Evolutionary conservation across 1,140 invertebrate species (phyloP).

Genomic region (Nomia melanderi): DNA sequence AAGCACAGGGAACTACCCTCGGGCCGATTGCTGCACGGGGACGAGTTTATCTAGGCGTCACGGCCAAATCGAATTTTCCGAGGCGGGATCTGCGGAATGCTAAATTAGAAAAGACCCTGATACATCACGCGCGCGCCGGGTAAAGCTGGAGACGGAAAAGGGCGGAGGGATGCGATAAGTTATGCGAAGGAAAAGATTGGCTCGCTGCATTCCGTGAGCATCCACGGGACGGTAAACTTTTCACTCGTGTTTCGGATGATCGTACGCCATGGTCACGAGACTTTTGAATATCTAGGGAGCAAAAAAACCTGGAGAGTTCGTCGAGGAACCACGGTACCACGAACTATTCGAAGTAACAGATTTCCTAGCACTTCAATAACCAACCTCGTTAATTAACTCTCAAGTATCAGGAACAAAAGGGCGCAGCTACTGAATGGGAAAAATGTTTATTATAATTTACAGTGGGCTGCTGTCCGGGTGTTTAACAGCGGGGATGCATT

Average conservation of each 20-base stretch:
- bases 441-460: conserved; percentile 18
- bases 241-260: conserved; percentile 31
- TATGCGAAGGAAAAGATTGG: conserved; percentile 6
- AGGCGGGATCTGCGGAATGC: conserved; percentile 49
- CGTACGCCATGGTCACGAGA: background rate
- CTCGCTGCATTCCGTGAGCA: conserved; percentile 43
- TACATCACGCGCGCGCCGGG: conserved; percentile 34
- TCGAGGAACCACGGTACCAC: too few species aligned
- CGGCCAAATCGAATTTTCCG: conserved; percentile 57
- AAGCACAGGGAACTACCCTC: conserved; percentile 31
- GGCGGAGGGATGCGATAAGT: background rate
- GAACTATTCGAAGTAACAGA: background rate
- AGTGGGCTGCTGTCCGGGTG: conserved; percentile 1
- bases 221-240: conserved; percentile 51
- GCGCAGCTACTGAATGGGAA: background rate
- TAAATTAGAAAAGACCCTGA: conserved; percentile 56
- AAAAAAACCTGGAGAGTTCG: background rate
- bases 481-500: background rate
- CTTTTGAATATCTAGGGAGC: conserved; percentile 11
- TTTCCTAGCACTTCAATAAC: background rate
- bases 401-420: background rate
- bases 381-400: conserved; percentile 16
- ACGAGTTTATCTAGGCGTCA: conserved; percentile 54
- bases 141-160: conserved; percentile 27
- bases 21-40: background rate